Evolutionary conservation across 2,888 invertebrate species (phyloP).

Genomic region (Metellina segmentata): DNA sequence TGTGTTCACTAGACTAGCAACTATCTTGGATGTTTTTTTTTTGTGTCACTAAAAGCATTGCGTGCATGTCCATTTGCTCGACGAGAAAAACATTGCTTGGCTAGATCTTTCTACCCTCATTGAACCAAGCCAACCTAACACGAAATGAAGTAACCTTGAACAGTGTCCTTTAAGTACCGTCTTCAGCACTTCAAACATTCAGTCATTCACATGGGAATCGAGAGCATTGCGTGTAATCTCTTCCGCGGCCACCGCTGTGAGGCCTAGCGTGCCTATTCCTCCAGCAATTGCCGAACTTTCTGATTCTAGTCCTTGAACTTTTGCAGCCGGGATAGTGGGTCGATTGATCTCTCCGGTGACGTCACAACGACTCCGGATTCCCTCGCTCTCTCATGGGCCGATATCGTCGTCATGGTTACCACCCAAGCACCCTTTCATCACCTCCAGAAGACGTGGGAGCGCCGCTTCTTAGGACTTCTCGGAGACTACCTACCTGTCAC

Average conservation of each 20-base stretch:
- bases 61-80: too few relatives aligned
- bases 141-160: too few relatives aligned
- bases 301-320: conserved; percentile 57
- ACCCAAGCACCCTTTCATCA: conserved; percentile 57
- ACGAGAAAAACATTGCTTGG: too few relatives aligned
- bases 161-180: too few relatives aligned
- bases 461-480: neutral
- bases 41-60: too few relatives aligned
- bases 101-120: too few relatives aligned
- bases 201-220: neutral
- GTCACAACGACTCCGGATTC: conserved; percentile 56
- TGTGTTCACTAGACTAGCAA: too few relatives aligned
- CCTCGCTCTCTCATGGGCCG: conserved; percentile 64
- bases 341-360: conserved; percentile 65
- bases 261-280: neutral
- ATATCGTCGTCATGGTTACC: conserved; percentile 64
- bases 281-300: neutral
- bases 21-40: too few relatives aligned
- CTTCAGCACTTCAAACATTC: too few relatives aligned
- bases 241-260: neutral
- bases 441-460: conserved; percentile 61
- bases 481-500: conserved; percentile 37
- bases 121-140: too few relatives aligned
- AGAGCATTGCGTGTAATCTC: neutral
- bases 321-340: conserved; percentile 35